A percentile compares a stretch with the other conserved stretches of the same genome.
Conservation (phyloP, 2,113 vertebrate species). For the Hyperopisus bebe region DNA sequence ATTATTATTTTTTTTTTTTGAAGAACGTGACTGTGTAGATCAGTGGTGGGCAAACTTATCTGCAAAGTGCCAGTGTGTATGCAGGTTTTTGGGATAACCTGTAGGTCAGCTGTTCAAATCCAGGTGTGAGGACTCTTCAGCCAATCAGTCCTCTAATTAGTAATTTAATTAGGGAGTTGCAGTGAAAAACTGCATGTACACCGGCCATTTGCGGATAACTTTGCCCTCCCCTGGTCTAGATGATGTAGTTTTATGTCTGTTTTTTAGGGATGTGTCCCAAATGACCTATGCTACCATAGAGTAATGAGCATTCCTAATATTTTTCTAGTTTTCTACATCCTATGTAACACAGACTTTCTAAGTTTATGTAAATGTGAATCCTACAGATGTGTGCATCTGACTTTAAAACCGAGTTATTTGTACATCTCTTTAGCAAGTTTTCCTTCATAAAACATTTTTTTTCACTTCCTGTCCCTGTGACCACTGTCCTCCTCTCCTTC, state of each 20-base stretch:
- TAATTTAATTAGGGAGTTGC: not conserved
- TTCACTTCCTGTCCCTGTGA: not conserved
- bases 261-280: not conserved
- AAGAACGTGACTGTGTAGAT: not conserved
- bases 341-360: not conserved
- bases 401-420: not conserved
- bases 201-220: no score
- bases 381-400: not conserved
- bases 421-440: not conserved
- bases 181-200: no score
- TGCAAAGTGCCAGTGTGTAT: not conserved
- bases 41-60: not conserved
- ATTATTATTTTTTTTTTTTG: conserved; percentile 5
- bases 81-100: no score
- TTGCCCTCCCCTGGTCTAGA: not conserved
- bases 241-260: not conserved
- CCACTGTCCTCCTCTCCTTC: not conserved
- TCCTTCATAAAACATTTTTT: not conserved
- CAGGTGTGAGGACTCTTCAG: no score
- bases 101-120: not conserved
- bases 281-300: no score
- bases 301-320: not conserved
- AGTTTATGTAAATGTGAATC: not conserved
- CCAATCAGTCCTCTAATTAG: no score
- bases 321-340: not conserved